Base-by-base conservation (phyloP, 2,888 invertebrate genomes). In the Actias luna region DNA sequence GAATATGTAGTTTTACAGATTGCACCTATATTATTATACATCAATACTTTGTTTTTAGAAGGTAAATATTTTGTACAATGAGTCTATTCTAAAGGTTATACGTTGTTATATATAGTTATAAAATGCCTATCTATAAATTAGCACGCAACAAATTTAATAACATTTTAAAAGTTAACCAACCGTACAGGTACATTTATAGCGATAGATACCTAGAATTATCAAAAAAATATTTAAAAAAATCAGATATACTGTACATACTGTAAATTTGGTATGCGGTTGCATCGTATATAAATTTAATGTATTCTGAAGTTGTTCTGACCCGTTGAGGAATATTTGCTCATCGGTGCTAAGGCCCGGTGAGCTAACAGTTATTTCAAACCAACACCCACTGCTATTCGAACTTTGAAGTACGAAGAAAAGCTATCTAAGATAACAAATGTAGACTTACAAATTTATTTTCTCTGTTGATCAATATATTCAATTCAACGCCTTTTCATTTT, bases 351-450 rank as follows among this genome's bases (percentile, higher is more conserved):
- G n/a, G 55, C 27, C 55, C 55, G 55, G 16, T 55, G 27, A 55
- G 27, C 55, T 55, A 55, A 55, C 55, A 55, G 55, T 55, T 55
- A 55, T 10, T 4, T 29, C 29, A 29, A 27, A 52, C 52, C 27
- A 55, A 58, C 33, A 36, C 36, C 22, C 12, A 16, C 59, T 59
- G 58, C 18, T 46, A 62, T 59, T 62, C 52, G 7, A 58, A 59
- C 46, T 46, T 46, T 46, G 22, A 46, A 22, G 18, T 22, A 46
- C 18, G 62, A 50, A 50, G 50, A 22, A 62, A 46, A 33, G 27
- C 59, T 22, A 55, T 29, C 16, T 55, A 27, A 29, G 55, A 7
- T 12, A 10, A 22, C 2, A 46, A 46, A 46, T 46, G 22, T 46
- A 46, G 1, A 22, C 22, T 46, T n/a, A 42, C 42, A 42, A 1